Base-by-base conservation (phyloP, 2,113 vertebrate genomes). In the Hoplias malabaricus region DNA sequence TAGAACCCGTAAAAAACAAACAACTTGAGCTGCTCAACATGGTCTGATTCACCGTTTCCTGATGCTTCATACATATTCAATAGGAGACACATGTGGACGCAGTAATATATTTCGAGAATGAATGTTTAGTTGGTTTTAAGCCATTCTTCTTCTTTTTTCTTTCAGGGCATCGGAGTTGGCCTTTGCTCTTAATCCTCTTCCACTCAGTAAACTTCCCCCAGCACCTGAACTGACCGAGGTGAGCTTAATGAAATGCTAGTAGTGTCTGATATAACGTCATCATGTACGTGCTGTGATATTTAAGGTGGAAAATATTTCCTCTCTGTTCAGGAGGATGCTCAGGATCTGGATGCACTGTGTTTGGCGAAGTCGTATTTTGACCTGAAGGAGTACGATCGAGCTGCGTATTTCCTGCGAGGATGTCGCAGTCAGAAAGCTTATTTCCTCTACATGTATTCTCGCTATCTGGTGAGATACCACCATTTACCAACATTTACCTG, bases 371-470 rank as follows among this genome's bases (percentile, higher is more conserved):
- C 97, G 12, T 98, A 98, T 89, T 99, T 99, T 59, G 98, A 99
- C 84, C 92, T 99, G 59, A 99, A 99, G 87, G 98, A 99, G 72
- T 99, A 98, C 88, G 98, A 99, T 69, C 94, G 98, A 21, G 95
- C 97, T 82, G 97, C 97, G 0, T 97, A 96, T 84, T 99, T 98
- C 65, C 92, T 99, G 16, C 93, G 95, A 54, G 96, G 94, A 76
- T 99, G 97, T 87, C 93, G 93, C 86, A 99, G 98, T 86, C 95
- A 95, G 86, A 99, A 99, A 85, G 97, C 97, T 29, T 98, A 99
- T 86, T 99, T 99, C 83, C 86, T 99, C 34, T 99, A 97, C 81
- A 99, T 99, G 97, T 99, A 99, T 86, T 99, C 98, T 42, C 95
- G 97, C 86, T 99, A 99, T 76, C 90, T 99, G 95, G 97, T 99